Base-by-base conservation (phyloP, 1,140 invertebrate genomes). In the Drosophila yakuba region DNA sequence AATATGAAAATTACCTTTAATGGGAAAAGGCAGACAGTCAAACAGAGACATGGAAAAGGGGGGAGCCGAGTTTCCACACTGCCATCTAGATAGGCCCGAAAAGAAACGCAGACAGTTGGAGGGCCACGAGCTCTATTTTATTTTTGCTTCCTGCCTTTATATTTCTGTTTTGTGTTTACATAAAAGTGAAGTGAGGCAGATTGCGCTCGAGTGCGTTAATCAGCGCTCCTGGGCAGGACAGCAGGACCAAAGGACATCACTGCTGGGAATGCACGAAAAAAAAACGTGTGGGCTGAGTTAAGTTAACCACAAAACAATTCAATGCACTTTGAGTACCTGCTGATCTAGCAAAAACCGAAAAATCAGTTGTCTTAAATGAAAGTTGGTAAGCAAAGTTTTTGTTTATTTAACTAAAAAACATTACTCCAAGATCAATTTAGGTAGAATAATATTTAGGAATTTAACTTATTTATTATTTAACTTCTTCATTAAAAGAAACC, bases 101-200 rank as follows among this genome's bases (percentile, higher is more conserved):
- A 73, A 79, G 52, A 77, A 39, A 55, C 36, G 6, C 66, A 59
- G 28, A 66, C 57, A 72, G 50, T 56, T 43, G 45, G 55, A 62
- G 28, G 17, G 54, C 59, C 47, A 78, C 32, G 61, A 71, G 79
- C 64, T 88, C 83, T 89, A 86, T 79, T 88, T 86, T 89, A 88
- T 85, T 85, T 84, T 85, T 56, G 61, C 63, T 73, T 56, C 75
- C 28, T 85, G 81, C 81, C 81, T 85, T 85, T 85, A 85, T 85
- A 85, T 89, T 72, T 89, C 84, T 86, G 84, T 89, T 88, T 89
- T 86, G 83, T 88, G 83, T 89, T 86, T 86, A 88, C 84, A 86
- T 79, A 88, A 86, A 89, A 88, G 84, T 86, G 83, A 86, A 88
- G 84, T 82, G 84, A 84, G 83, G 72, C 83, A 88, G 84, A 89